Evolutionary conservation across 2,113 vertebrate genomes (phyloP), one percentile per base, ranked within the genome.

Genomic region (Carassius gibelio): DNA sequence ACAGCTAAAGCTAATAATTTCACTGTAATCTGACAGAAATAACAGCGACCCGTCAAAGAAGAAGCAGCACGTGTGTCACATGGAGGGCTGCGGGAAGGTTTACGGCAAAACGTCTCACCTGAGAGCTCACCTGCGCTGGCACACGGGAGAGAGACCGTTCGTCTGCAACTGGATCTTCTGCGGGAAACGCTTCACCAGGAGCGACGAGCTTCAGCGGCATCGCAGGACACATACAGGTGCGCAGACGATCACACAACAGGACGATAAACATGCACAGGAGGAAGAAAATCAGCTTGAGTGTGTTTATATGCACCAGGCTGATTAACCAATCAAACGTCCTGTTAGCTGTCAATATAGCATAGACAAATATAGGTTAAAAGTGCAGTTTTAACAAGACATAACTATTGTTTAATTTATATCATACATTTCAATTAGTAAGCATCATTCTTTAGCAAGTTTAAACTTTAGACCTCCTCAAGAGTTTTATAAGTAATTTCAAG

Each of bases 111-210:
- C 98, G 34, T 99, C 97, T 88, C 98, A 99, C 92, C 94, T 99
- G 84, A 94, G 98, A 90, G 98, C 98, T 50, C 98, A 99, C 89
- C 96, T 99, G 91, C 98, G 98, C 91, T 99, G 98, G 98, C 98
- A 99, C 94, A 99, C 98, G 0, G 98, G 98, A 38, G 98, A 99
- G 94, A 95, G 98, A 84, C 98, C 98, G 21, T 99, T 99, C 89
- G 94, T 99, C 82, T 99, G 98, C 92, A 99, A 98, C 94, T 99
- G 98, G 98, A 96, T 99, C 93, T 99, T 99, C 93, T 99, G 98
- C 87, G 98, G 98, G 83, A 99, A 99, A 89, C 93, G 98, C 88
- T 99, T 99, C 93, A 99, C 98, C 69, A 93, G 98, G 84, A 98
- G 96, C 4, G 98, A 99, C 89, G 98, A 99, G 91, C 95, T 99